Percentiles rank a stretch among this genome's conserved stretches.
Conservation (phyloP, 2,888 invertebrate genomes). For the Protodeltote pygarga region DNA sequence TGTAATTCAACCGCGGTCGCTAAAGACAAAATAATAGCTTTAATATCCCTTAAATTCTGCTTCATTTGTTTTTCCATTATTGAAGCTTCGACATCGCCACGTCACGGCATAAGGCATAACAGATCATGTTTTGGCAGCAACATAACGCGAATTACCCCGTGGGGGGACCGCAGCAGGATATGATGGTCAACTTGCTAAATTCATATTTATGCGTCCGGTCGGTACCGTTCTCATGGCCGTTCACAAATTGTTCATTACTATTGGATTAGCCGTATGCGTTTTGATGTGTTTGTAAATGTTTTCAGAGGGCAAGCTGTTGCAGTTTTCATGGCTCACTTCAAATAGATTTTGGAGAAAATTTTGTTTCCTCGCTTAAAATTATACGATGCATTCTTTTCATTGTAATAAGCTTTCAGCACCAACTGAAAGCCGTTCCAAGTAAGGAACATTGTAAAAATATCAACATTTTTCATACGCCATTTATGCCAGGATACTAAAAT, state of each 20-base stretch:
- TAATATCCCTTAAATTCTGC: slow-evolving; percentile 16
- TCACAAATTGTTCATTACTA: slow-evolving; percentile 38
- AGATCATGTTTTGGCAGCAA: slow-evolving; percentile 50
- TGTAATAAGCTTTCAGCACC: no score
- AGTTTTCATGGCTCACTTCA: slow-evolving; percentile 3
- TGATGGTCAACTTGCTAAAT: slow-evolving; percentile 72
- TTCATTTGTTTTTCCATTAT: slow-evolving; percentile 28
- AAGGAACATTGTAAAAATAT: no score
- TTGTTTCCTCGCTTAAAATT: no score
- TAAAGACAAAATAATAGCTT: slow-evolving; percentile 19
- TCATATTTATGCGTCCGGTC: slow-evolving; percentile 79
- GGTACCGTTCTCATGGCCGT: slow-evolving; percentile 35
- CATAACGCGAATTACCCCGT: slow-evolving; percentile 52
- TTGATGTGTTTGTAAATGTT: slow-evolving; percentile 33
- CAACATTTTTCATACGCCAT: no score
- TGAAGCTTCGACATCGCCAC: slow-evolving; percentile 18
- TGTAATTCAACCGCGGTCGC: slow-evolving; percentile 3
- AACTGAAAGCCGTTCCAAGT: no score
- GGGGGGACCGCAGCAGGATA: slow-evolving; percentile 59
- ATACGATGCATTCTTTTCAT: no score
- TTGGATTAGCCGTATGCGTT: slow-evolving; percentile 37
- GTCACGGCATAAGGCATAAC: slow-evolving; percentile 50
- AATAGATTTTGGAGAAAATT: no score
- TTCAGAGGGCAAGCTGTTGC: slow-evolving; percentile 10
- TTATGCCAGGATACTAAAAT: background rate